Base-by-base conservation (phyloP, 2,888 invertebrate species). In the Nasonia oneida region DNA sequence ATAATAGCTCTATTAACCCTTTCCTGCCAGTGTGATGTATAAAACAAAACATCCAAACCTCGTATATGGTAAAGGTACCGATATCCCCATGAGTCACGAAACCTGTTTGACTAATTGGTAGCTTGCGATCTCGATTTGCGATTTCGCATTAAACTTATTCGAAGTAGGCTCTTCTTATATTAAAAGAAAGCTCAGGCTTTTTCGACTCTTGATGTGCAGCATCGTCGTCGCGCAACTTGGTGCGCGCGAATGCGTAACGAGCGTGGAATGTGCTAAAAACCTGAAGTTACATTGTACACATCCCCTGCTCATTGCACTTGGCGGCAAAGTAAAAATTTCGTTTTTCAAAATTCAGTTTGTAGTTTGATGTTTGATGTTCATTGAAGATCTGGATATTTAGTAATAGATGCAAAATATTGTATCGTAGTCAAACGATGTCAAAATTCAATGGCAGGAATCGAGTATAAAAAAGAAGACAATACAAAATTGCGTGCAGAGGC, bases 181-280 rank as follows among this genome's bases (percentile, higher is more conserved):
- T n/a, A 23, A 67, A 67, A 67, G 14, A 67, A 67, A 67, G 33
- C 29, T 67, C 67, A 15, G 15, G 23, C 12, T 29, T 61, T 29
- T 33, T 67, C 6, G 67, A 12, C 4, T n/a, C 61, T 57, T n/a
- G 29, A 3, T 61, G n/a, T 8, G 61, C 23, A 23, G n/a, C 33
- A 29, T 29, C 29, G 18, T 18, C 18, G 37, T 71, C 15, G 37
- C 37, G 67, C 64, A 79, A 67, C 42, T 64, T 8, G 74, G 76
- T 53, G 53, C 67, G 70, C 33, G n/a, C 70, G 8, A 70, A 74
- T 14, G 50, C 61, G 67, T 57, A 81, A 81, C 64, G 47, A 39
- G 86, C 83, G 75, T 76, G 85, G 85, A 87, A 87, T 85, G 85
- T 87, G 83, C 18, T 84, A 82, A 84, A 84, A 61, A 39, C 50